phyloP scores from a whole-genome alignment of 2,888 invertebrate species.

The Kryphioiulus occultus region DNA sequence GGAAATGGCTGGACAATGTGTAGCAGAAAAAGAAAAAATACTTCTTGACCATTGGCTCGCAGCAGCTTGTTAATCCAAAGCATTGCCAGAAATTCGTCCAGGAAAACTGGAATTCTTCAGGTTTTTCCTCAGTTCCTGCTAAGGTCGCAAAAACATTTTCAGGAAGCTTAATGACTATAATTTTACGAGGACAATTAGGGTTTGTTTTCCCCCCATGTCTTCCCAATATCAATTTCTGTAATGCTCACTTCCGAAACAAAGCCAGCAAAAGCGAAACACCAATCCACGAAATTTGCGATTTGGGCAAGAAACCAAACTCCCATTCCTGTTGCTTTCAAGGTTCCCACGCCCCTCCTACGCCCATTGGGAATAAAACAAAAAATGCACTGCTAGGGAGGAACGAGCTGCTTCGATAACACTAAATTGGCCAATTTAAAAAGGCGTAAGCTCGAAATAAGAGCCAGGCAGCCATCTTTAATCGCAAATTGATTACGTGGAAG shows the following conservation, averaged over 20 bases:
- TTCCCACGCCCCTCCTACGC: not conserved
- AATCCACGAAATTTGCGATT: not conserved
- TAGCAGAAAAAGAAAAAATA: not conserved
- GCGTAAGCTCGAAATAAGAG: not conserved
- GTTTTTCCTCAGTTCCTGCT: not conserved
- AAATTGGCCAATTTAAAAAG: constrained; percentile 17
- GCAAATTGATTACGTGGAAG: constrained; percentile 8
- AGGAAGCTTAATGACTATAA: constrained; percentile 13
- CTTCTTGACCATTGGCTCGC: not conserved
- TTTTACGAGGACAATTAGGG: not conserved
- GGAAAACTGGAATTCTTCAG: not conserved
- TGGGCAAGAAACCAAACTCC: not conserved
- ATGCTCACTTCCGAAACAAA: not conserved
- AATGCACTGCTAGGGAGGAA: not conserved
- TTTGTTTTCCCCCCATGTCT: not conserved
- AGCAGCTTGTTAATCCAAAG: not conserved
- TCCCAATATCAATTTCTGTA: not conserved
- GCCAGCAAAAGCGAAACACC: not conserved
- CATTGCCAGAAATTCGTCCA: not conserved
- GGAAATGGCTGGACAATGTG: not conserved
- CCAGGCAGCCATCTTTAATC: not conserved
- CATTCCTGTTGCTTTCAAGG: not conserved
- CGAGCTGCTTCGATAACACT: not conserved
- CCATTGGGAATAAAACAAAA: not conserved
- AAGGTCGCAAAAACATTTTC: not conserved